These are phyloP conservation scores for Oreortyx pictus DNA, from an alignment of 2,797 vertebrate species.

Conservation along the genomic window DNA sequence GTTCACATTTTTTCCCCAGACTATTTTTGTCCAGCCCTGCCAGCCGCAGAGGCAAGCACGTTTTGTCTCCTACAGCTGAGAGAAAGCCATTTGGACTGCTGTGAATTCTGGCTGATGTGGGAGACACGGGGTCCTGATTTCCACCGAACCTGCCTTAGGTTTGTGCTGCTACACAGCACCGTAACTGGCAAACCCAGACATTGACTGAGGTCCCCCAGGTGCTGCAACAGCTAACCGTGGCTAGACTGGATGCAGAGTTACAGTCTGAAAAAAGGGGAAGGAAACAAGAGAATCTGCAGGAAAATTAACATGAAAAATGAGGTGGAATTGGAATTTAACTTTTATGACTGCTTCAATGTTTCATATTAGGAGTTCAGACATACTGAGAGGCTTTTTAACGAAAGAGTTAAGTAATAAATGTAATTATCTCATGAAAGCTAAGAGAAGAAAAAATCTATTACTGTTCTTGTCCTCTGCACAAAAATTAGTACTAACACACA, in stretches of 20 bases:
- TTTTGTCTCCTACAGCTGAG: background rate
- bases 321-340: background rate
- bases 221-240: background rate
- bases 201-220: background rate
- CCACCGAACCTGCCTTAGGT: background rate
- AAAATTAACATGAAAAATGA: background rate
- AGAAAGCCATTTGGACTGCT: background rate
- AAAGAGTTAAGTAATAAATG: background rate
- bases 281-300: background rate
- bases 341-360: background rate
- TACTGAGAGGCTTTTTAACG: background rate
- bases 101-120: background rate
- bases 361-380: background rate
- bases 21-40: background rate
- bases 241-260: background rate
- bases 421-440: background rate
- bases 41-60: background rate
- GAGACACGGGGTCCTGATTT: background rate
- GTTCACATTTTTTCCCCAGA: background rate
- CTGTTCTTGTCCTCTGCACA: background rate
- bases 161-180: background rate
- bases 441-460: background rate
- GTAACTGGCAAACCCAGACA: background rate
- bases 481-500: fast-evolving
- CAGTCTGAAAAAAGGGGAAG: background rate